A percentile compares a stretch with the other conserved stretches of the same genome.
These are phyloP conservation scores for Poeciliopsis infans DNA, from an alignment of 2,797 vertebrate genomes.

Conservation along the genomic window DNA sequence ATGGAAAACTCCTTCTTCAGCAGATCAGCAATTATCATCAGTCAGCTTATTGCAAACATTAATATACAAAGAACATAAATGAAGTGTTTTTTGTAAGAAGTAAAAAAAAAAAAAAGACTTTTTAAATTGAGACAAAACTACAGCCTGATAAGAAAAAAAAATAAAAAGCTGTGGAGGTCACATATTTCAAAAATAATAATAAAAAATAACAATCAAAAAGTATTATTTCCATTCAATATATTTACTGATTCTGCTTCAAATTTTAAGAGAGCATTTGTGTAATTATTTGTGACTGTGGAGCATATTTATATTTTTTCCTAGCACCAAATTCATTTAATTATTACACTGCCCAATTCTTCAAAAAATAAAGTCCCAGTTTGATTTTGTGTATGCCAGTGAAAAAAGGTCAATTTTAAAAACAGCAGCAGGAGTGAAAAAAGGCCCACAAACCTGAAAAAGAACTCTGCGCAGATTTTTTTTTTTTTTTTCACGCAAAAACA, in stretches of 20 bases:
- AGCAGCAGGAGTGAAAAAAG: not conserved
- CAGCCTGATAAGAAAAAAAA: conserved; percentile 10
- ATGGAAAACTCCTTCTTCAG: conserved; percentile 1
- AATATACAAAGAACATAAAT: conserved; percentile 7
- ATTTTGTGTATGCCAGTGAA: too few species aligned
- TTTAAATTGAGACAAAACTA: conserved; percentile 7
- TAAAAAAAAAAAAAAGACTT: not conserved
- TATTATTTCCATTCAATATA: not conserved
- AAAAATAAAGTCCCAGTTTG: not conserved
- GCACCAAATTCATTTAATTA: not conserved
- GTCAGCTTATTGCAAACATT: conserved; percentile 7
- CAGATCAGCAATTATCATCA: not conserved
- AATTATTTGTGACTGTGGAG: not conserved
- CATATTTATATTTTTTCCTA: not conserved
- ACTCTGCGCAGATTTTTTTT: conserved; percentile 1
- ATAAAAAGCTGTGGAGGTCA: not conserved
- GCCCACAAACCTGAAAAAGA: not conserved
- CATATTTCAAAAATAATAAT: not conserved
- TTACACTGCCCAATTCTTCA: conserved; percentile 1
- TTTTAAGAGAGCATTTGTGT: not conserved
- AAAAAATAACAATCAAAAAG: not conserved
- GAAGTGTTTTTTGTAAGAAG: not conserved
- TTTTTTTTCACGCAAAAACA: not conserved
- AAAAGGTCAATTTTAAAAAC: not conserved
- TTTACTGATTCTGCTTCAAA: not conserved